Evolutionary conservation across 2,113 vertebrate species (phyloP), one percentile per base, ranked within the genome.

Genomic region (Alouatta palliata): DNA sequence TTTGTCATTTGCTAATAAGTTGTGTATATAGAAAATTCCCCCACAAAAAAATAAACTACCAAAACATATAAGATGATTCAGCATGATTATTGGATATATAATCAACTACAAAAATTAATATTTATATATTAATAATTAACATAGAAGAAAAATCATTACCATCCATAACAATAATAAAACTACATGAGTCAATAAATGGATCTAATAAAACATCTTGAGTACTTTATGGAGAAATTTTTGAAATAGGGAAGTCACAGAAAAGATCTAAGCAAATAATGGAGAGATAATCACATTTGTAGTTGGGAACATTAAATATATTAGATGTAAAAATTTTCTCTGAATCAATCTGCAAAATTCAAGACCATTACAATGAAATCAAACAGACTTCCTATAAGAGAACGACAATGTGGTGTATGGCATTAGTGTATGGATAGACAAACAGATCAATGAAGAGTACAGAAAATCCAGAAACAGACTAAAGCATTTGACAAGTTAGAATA

Each of bases 291-390:
- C 3, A 8, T 76, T 58, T 87, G 2, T 90, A 3, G 8, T 23
- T 45, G 7, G 8, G 32, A 82, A 58, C 13, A 77, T 30, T 91
- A 23, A 86, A 52, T 49, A 82, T 7, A 23, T 80, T 85, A 73
- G 19, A 58, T 61, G 49, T 58, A 5, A 90, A 70, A 1, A 91
- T 68, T 75, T 47, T 82, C 30, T 91, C 21, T 52, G 1, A 71
- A 47, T 95, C 85, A 71, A 86, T 64, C 49, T 91, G 12, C n/a
- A 54, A 95, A 95, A 75, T 54, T 91, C 19, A 96, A 92, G 25
- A 82, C 5, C 4, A 83, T 80, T 68, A 79, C n/a, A 82, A 76
- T 70, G 1, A 88, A 93, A 87, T 81, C 25, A 91, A 95, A 83
- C 10, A 90, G 27, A 94, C 95, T 45, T 86, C 20, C 32, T 89